Evolutionary conservation across 2,888 invertebrate genomes (phyloP).

Genomic region (Cremastinae sp.): DNA sequence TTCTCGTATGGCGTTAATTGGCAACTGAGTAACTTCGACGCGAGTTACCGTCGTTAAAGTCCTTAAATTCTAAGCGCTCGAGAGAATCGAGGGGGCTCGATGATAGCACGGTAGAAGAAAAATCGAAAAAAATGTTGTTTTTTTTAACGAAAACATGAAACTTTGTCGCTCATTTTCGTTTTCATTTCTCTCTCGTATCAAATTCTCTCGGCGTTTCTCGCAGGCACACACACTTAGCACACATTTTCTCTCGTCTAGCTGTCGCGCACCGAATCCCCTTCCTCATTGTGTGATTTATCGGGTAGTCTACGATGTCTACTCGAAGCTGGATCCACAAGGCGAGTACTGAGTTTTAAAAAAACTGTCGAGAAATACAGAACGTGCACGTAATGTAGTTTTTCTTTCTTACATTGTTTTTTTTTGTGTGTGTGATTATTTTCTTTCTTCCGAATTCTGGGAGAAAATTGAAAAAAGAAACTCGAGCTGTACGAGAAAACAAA

Average conservation of each 20-base stretch:
- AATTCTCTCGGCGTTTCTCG: not conserved
- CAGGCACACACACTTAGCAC: conserved; percentile 16
- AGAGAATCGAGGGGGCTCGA: too few species aligned
- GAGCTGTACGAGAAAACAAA: not conserved
- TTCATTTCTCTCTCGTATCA: conserved; percentile 18
- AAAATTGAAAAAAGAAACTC: conserved; percentile 39
- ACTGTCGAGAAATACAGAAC: conserved; percentile 78
- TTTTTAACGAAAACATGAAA: not conserved
- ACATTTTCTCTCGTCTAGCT: conserved; percentile 56
- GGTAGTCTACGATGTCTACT: conserved; percentile 73
- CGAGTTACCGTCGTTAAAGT: conserved; percentile 64
- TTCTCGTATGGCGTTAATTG: conserved; percentile 67
- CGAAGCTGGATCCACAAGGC: conserved; percentile 76
- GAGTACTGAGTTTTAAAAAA: conserved; percentile 77
- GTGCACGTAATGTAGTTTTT: conserved; percentile 74
- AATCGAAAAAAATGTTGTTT: conserved; percentile 18
- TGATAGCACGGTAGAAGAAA: too few species aligned
- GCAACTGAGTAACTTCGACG: conserved; percentile 71
- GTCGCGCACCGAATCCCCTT: conserved; percentile 68
- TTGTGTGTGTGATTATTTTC: too few species aligned
- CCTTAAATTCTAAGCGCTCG: conserved; percentile 72
- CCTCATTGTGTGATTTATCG: conserved; percentile 74
- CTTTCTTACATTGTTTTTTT: conserved; percentile 44
- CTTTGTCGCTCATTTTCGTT: conserved; percentile 17
- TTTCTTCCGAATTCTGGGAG: conserved; percentile 47